Evolutionary conservation across 2,113 vertebrate species (phyloP), one percentile per base, ranked within the genome.

Genomic region (Calidris pugnax): DNA sequence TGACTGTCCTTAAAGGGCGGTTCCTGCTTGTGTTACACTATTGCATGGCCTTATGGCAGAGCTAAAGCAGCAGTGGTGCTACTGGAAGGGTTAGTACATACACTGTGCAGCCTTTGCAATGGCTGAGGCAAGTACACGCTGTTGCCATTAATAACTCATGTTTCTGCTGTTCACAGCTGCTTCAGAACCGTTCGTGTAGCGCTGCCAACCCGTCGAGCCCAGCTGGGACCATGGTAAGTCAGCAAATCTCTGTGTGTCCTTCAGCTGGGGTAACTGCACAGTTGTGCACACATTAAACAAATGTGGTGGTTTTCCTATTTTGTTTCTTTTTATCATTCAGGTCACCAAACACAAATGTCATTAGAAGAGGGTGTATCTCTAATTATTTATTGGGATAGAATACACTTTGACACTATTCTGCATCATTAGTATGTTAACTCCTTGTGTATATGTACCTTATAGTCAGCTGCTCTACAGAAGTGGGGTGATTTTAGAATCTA

Each of bases 131-230:
- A 48, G 26, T 1, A 13, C 33, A 3, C 19, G 10, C 28, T 5
- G 2, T 4, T 17, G 2, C 69, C 32, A 5, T 12, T 10, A 45
- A 0, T 22, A 39, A 45, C 12, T 12, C 11, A 0, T 13, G 9
- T 7, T 45, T 35, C 77, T 78, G 9, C 64, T 78, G 12, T 10
- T 17, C 1, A 4, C 3, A 85, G 81, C 62, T 23, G 15, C 8
- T 1, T 12, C 23, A 0, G 1, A 17, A 32, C 19, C 1, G 11
- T 10, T 5, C 22, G 47, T 3, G 26, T 4, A 1, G 2, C 3
- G 21, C 32, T 45, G 8, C 28, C 47, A 4, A 1, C 7, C 2
- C 1, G 23, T 4, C 21, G 1, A 5, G 55, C 26, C 51, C 45
- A 16, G 64, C 48, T 8, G 53, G 33, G 45, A 19, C 24, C 26